phyloP scores from a whole-genome alignment of 2,797 vertebrate genomes.

The Pseudochromis fuscus region DNA sequence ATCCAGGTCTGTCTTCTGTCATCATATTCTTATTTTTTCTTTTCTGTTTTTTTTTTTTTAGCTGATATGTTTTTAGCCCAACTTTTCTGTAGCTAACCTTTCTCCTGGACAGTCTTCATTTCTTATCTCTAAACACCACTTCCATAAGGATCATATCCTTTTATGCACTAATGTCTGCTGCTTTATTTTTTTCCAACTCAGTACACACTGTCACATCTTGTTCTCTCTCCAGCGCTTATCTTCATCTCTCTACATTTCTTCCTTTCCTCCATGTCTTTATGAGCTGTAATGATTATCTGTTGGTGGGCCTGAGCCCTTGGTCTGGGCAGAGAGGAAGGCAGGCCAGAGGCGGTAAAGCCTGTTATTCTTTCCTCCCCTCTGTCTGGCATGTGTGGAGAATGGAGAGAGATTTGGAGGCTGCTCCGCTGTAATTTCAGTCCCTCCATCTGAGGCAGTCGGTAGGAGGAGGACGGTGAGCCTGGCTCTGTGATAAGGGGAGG shows the following conservation, averaged over 20 bases:
- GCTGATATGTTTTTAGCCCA: no score
- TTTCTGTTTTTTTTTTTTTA: slow-evolving; percentile 18
- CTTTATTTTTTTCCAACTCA: no score
- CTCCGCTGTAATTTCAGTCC: slow-evolving; percentile 75
- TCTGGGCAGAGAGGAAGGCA: slow-evolving; percentile 45
- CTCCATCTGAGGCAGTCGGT: slow-evolving; percentile 29
- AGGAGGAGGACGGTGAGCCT: slow-evolving; percentile 58
- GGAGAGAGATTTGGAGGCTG: slow-evolving; percentile 67
- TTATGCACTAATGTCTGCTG: no score
- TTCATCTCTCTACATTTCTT: slow-evolving; percentile 37
- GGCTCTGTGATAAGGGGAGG: slow-evolving; percentile 47
- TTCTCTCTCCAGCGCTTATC: slow-evolving; percentile 24
- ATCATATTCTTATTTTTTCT: slow-evolving; percentile 45
- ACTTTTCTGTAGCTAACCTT: no score
- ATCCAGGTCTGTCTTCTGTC: slow-evolving; percentile 68
- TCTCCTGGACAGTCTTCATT: no score
- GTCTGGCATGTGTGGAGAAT: slow-evolving; percentile 79
- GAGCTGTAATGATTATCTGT: slow-evolving; percentile 70
- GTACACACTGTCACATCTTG: slow-evolving; percentile 28
- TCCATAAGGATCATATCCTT: slow-evolving; percentile 11
- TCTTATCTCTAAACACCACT: no score
- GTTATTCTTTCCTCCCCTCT: slow-evolving; percentile 79
- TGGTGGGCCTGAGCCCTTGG: slow-evolving; percentile 43
- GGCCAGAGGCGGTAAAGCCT: slow-evolving; percentile 60
- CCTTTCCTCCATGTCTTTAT: slow-evolving; percentile 46